A percentile compares a stretch with the other conserved stretches of the same genome.
Conservation (phyloP, 2,888 invertebrate species). For the Metacarcinus magister region DNA sequence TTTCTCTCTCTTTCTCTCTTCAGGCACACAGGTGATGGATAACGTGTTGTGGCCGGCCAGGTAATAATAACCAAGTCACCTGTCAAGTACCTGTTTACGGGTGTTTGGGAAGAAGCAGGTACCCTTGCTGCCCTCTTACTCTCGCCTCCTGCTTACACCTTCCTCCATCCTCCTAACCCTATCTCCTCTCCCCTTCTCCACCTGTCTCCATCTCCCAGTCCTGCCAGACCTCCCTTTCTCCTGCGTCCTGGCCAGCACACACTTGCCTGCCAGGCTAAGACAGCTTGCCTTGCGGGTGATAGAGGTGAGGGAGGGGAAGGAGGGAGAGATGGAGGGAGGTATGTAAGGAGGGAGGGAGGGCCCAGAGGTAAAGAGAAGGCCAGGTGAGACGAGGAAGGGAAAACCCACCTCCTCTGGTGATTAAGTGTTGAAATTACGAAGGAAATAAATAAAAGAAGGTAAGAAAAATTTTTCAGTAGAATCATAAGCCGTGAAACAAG, state of each 20-base stretch:
- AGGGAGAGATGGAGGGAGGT: not conserved
- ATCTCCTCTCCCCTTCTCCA: not conserved
- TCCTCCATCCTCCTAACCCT: not conserved
- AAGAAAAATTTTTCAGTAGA: not conserved
- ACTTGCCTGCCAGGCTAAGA: not conserved
- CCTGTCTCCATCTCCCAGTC: not conserved
- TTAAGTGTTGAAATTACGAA: not conserved
- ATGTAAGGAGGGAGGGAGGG: not conserved
- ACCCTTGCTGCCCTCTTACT: not conserved
- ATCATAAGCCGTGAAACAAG: not conserved
- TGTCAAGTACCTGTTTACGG: not conserved
- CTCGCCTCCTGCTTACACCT: not conserved
- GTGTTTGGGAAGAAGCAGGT: not conserved
- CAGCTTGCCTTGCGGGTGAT: not conserved
- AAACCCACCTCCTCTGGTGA: not conserved
- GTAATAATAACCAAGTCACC: conserved; percentile 26
- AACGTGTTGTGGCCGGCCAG: not conserved
- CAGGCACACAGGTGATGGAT: not conserved
- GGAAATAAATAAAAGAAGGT: conserved; percentile 1
- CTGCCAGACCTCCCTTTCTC: not conserved
- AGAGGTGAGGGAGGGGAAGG: conserved; percentile 7
- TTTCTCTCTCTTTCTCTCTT: not conserved
- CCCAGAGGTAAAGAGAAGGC: not conserved
- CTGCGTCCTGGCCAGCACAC: not conserved
- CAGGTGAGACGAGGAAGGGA: not conserved